phyloP scores from a whole-genome alignment of 2,797 vertebrate genomes.

The Eremophila alpestris region DNA sequence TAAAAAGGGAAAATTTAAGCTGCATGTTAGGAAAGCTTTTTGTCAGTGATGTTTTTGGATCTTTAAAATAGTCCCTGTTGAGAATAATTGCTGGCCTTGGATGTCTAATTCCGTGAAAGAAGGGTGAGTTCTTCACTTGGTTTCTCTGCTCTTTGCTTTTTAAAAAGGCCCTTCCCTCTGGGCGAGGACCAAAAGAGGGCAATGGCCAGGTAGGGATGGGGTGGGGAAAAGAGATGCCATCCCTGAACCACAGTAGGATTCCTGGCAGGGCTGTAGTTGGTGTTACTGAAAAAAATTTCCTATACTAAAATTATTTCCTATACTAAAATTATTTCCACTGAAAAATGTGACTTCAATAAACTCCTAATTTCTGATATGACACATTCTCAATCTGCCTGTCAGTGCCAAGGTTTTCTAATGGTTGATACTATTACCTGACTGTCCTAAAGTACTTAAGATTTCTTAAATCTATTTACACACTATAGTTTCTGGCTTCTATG shows the following conservation, averaged over 20 bases:
- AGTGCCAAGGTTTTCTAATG: not conserved
- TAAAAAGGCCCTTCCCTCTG: not conserved
- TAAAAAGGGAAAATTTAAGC: conserved; percentile 8
- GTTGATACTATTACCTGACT: not conserved
- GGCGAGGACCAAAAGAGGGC: not conserved
- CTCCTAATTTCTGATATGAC: not conserved
- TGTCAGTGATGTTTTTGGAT: not conserved
- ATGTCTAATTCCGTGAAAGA: not conserved
- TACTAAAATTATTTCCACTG: not conserved
- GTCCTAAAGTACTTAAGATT: not conserved
- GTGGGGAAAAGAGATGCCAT: not conserved
- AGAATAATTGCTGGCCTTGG: not conserved
- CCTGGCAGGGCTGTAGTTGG: not conserved
- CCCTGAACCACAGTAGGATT: not conserved
- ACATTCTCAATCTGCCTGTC: not conserved
- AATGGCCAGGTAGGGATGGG: not conserved
- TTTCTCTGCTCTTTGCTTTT: not conserved
- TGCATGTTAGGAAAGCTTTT: not conserved
- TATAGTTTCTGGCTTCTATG: not conserved
- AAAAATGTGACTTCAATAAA: not conserved
- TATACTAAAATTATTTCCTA: not conserved
- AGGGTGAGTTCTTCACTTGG: not conserved
- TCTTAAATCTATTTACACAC: not conserved
- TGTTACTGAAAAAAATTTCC: not conserved
- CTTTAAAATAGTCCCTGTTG: not conserved